Conservation (phyloP, 2,113 vertebrate genomes). For the Amia ocellicauda region DNA sequence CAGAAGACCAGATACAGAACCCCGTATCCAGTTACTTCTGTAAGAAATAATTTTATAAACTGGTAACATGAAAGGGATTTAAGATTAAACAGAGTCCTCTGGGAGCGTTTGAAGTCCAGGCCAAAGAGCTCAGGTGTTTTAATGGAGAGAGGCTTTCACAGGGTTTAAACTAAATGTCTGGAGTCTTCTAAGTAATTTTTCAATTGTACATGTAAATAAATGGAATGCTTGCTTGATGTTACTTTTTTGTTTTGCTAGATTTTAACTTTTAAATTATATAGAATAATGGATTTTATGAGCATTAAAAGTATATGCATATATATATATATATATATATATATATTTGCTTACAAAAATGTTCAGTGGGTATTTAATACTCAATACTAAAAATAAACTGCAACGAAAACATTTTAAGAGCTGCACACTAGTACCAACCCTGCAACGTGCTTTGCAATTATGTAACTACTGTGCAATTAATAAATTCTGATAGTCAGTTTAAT, state of each 20-base stretch:
- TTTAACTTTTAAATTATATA: too few relatives aligned
- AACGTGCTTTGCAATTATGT: neutral
- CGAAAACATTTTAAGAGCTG: too few relatives aligned
- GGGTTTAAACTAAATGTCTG: constrained; percentile 53
- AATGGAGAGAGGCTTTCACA: constrained; percentile 51
- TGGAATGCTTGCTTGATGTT: too few relatives aligned
- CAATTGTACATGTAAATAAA: too few relatives aligned
- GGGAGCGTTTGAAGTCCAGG: constrained; percentile 51
- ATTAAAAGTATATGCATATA: too few relatives aligned
- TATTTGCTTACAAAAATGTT: too few relatives aligned
- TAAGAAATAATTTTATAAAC: constrained; percentile 31
- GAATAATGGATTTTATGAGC: too few relatives aligned
- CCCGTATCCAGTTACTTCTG: constrained; percentile 27
- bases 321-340: too few relatives aligned
- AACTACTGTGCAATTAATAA: constrained; percentile 23
- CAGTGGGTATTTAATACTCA: too few relatives aligned
- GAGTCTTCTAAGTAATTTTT: constrained; percentile 40
- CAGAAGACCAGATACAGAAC: constrained; percentile 14
- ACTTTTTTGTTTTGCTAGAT: too few relatives aligned
- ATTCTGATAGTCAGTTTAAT: constrained; percentile 23
- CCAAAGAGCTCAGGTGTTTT: constrained; percentile 61
- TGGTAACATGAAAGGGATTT: constrained; percentile 44
- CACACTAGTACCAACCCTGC: neutral
- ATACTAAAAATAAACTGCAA: too few relatives aligned
- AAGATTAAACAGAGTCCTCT: constrained; percentile 34